Evolutionary conservation across 2,888 invertebrate genomes (phyloP).

Genomic region (Machimus rusticus): DNA sequence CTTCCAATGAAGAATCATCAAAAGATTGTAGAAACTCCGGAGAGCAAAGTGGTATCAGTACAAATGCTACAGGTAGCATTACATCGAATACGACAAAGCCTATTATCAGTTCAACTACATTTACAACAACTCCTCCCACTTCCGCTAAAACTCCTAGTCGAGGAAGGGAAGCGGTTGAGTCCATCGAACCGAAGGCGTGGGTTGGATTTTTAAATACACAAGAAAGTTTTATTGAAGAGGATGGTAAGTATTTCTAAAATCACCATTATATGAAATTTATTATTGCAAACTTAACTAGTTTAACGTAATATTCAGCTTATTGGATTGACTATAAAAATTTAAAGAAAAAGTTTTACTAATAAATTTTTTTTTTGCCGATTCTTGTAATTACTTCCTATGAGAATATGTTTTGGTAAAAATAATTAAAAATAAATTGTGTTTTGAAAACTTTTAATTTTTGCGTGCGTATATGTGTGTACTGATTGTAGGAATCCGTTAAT

Average conservation of each 20-base stretch:
- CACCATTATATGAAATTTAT: too few species aligned
- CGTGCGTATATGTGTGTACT: too few species aligned
- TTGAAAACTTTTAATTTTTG: too few species aligned
- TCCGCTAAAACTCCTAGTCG: conserved; percentile 12
- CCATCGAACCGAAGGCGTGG: conserved; percentile 48
- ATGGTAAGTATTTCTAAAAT: background rate
- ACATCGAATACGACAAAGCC: background rate
- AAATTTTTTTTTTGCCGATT: too few species aligned
- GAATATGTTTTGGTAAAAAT: too few species aligned
- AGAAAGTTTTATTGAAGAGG: conserved; percentile 46
- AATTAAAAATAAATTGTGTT: too few species aligned
- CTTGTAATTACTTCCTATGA: too few species aligned
- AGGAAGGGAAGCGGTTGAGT: conserved; percentile 45
- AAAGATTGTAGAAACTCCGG: background rate
- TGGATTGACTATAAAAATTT: too few species aligned
- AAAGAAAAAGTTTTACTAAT: too few species aligned
- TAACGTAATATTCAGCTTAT: too few species aligned
- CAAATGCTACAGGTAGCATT: background rate
- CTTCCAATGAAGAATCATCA: conserved; percentile 50
- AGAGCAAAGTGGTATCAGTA: background rate
- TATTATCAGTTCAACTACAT: background rate
- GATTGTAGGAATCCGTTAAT: too few species aligned
- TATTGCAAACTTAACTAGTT: too few species aligned
- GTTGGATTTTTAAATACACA: conserved; percentile 48
- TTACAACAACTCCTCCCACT: background rate